Base-by-base conservation (phyloP, 2,113 vertebrate species). In the Phocoena sinus region DNA sequence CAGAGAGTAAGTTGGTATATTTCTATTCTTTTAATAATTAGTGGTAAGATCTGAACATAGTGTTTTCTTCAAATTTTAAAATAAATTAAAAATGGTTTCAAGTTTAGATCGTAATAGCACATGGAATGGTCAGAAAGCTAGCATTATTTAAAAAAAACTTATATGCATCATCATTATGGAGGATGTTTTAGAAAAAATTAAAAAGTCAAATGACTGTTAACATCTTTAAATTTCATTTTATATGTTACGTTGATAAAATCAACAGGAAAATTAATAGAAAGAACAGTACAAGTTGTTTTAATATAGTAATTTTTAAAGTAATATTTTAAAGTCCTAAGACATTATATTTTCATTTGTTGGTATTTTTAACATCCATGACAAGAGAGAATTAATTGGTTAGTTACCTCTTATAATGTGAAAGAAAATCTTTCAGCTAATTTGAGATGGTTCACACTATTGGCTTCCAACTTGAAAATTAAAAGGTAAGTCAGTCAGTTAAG, bases 351-450 rank as follows among this genome's bases (percentile, higher is more conserved):
- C 47, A 73, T 63, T 65, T 95, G 50, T 93, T 47, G n/a, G 12
- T 67, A 95, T 47, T 77, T 62, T 89, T 63, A 76, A 18, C 41
- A 88, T 77, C 28, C 63, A 79, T 31, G 31, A 91, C 65, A 91
- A 95, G 50, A 28, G 44, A 92, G 23, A 94, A 91, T 86, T 93
- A 94, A 95, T 93, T 67, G 94, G 60, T 88, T 96, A 92, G 33
- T 92, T 95, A 91, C 26, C n/a, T 90, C 68, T 88, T 96, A 90
- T 38, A 95, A 95, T 44, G 5, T 88, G 63, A 96, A 95, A 97
- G 53, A 68, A 97, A 97, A 92, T 76, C 65, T 96, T 94, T 92
- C 58, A 76, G 79, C 33, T 96, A 97, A 95, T 96, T 88, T 94
- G 56, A 95, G 60, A 67, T 92, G 18, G 74, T 92, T 96, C 89